Conservation (phyloP, 2,113 vertebrate species). For the Scalopus aquaticus region DNA sequence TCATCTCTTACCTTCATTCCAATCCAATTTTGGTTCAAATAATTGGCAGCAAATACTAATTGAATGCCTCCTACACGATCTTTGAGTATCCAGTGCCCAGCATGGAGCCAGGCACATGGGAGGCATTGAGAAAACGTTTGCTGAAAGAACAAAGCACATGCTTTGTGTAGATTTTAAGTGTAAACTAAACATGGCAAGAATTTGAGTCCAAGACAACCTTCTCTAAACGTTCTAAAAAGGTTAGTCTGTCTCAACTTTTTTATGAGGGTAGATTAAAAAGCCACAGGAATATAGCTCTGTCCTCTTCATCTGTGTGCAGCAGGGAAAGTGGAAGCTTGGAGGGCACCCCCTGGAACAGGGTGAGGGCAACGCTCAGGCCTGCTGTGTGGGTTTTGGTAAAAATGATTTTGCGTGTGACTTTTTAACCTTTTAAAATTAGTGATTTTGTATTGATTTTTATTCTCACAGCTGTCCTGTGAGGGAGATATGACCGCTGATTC, state of each 20-base stretch:
- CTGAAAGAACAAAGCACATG: not conserved
- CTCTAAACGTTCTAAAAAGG: not conserved
- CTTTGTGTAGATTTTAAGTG: not conserved
- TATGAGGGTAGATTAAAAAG: not conserved
- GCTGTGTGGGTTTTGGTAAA: not conserved
- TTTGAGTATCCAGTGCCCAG: not conserved
- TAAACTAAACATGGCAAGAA: not conserved
- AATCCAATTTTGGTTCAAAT: not conserved
- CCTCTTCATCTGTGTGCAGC: not conserved
- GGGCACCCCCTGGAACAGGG: accelerated
- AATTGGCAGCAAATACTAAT: not conserved
- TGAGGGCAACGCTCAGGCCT: not conserved
- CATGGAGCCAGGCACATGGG: not conserved
- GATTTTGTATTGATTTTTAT: conserved; percentile 2
- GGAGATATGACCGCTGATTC: not conserved
- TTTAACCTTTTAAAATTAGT: not conserved
- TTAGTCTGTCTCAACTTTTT: not conserved
- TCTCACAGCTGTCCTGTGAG: not conserved
- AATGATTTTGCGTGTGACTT: not conserved
- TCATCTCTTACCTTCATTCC: not conserved
- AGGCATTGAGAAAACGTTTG: not conserved
- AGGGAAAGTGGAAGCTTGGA: not conserved
- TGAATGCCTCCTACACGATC: not conserved
- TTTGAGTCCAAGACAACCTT: not conserved
- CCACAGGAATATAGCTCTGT: not conserved